Evolutionary conservation across 35 echinoderm and acorn worm species (phyloP).

Genomic region (Hemicentrotus pulcherrimus): DNA sequence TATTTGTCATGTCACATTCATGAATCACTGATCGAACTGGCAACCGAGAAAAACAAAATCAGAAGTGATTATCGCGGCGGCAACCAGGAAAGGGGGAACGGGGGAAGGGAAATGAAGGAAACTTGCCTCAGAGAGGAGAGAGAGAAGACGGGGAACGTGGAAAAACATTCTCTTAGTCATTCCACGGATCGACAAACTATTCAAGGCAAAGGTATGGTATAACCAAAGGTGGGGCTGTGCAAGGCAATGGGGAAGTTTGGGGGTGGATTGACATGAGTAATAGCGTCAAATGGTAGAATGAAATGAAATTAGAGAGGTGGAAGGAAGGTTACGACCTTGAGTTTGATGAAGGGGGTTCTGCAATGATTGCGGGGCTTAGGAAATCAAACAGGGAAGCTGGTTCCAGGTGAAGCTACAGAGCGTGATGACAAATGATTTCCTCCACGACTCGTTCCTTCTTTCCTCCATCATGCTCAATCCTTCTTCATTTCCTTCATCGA

Average conservation of each 20-base stretch:
- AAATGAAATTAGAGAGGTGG: conserved; percentile 40
- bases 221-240: background rate
- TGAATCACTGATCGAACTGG: background rate
- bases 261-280: conserved; percentile 21
- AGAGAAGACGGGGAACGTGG: background rate
- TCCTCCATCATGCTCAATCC: background rate
- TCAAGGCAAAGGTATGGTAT: background rate
- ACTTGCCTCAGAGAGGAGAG: background rate
- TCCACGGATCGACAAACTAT: background rate
- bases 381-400: background rate
- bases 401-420: background rate
- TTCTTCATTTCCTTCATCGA: background rate
- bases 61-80: background rate
- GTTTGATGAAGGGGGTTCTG: background rate
- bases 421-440: conserved; percentile 8
- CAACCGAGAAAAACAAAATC: background rate
- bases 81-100: conserved; percentile 1
- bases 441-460: background rate
- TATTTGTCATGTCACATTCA: background rate
- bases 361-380: background rate
- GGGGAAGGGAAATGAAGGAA: conserved; percentile 19
- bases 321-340: background rate
- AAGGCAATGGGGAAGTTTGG: background rate
- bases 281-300: conserved; percentile 20
- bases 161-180: conserved; percentile 48